Evolutionary conservation across 1,140 invertebrate species (phyloP), one percentile per base, ranked within the genome.

Genomic region (Procambarus virginalis): DNA sequence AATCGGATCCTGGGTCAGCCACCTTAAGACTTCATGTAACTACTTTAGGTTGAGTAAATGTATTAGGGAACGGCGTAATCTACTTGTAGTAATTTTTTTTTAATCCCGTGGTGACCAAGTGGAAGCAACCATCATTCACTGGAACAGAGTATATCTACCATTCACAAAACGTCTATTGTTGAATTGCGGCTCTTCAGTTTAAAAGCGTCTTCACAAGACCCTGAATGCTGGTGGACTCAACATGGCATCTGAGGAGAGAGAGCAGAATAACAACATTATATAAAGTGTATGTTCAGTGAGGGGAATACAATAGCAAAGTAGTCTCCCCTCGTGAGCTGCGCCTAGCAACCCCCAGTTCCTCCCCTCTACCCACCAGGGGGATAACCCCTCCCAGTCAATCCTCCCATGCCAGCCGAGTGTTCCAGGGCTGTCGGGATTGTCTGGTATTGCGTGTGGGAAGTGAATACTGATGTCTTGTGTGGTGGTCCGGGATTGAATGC

Each of bases 301-400:
- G 75, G 68, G 75, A 85, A 77, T 20, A 77, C 34, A 75, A 85
- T 77, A 85, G 55, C 68, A 60, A 34, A 77, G 75, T 22, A 45
- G 73, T 55, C 73, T 85, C 73, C 84, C 84, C 84, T 85, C 51
- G 73, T 85, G 34, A 34, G 34, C n/a, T 55, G 84, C 73, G 73
- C 73, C 84, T 85, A 58, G 49, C 84, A 77, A 58, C 49, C 34
- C 80, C 17, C 58, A 70, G 58, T 55, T 22, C 80, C 14, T 46
- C 48, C 79, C 51, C 46, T 51, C 58, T 2, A 22, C 83, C 45
- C 48, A 45, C 64, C 70, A 58, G 73, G 84, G 75, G 55, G 77
- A 70, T 8, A 10, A 34, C 68, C 22, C 83, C 51, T 34, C 34
- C 34, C 34, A 76, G 34, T 22, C 83, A 76, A 55, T 60, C 83